Evolutionary conservation across 2,888 invertebrate genomes (phyloP).

Genomic region (Drosophila nigritarsus): DNA sequence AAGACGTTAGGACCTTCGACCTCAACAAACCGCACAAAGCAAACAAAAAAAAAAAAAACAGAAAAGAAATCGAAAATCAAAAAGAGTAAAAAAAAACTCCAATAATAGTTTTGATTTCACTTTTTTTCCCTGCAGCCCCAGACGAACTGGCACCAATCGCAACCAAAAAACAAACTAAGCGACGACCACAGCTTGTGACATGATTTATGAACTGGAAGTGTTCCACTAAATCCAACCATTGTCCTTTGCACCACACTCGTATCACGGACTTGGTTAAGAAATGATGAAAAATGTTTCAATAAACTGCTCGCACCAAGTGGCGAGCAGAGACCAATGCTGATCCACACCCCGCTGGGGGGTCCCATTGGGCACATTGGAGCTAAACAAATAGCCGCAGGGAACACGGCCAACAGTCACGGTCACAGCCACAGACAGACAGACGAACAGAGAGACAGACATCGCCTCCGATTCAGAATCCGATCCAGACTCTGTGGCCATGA

Average conservation of each 20-base stretch:
- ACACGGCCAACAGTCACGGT: conserved; percentile 10
- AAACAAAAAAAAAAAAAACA: conserved; percentile 16
- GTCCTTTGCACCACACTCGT: conserved; percentile 50
- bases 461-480: conserved; percentile 7
- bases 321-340: conserved; percentile 35
- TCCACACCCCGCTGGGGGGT: conserved; percentile 44
- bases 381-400: conserved; percentile 47
- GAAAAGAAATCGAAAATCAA: conserved; percentile 25
- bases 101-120: conserved; percentile 77
- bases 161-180: conserved; percentile 9
- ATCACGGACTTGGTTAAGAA: conserved; percentile 60
- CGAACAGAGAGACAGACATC: conserved; percentile 13
- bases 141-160: conserved; percentile 63
- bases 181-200: conserved; percentile 66
- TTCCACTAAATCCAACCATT: conserved; percentile 45
- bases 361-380: conserved; percentile 36
- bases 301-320: conserved; percentile 46
- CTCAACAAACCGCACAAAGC: conserved; percentile 75
- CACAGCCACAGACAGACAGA: neutral
- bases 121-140: conserved; percentile 56
- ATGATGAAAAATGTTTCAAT: conserved; percentile 78
- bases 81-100: conserved; percentile 8
- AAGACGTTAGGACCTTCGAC: conserved; percentile 47
- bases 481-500: conserved; percentile 2
- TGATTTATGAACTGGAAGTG: conserved; percentile 67